Evolutionary conservation across 1,140 invertebrate species (phyloP).

Genomic region (Papilio glaucus): DNA sequence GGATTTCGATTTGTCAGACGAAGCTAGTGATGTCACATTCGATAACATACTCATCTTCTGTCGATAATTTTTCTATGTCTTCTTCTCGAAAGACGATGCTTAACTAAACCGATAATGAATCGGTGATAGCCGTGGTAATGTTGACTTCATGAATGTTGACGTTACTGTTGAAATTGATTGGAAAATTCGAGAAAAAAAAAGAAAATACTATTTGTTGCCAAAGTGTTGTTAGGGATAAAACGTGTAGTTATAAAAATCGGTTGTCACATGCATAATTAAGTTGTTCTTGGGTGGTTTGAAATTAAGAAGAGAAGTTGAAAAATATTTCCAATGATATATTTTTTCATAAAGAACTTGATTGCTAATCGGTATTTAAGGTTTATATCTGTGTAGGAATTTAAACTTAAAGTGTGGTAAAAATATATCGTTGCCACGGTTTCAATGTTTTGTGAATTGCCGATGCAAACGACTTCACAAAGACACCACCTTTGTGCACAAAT

Average conservation of each 20-base stretch:
- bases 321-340: conserved; percentile 84
- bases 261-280: conserved; percentile 82
- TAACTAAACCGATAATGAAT: conserved; percentile 61
- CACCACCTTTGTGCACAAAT: conserved; percentile 27
- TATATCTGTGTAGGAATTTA: conserved; percentile 82
- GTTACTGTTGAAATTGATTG: conserved; percentile 75
- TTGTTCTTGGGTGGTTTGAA: conserved; percentile 80
- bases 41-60: conserved; percentile 52
- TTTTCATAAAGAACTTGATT: conserved; percentile 82
- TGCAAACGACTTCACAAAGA: conserved; percentile 6
- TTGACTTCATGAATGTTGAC: conserved; percentile 73
- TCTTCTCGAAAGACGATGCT: conserved; percentile 71
- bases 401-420: conserved; percentile 79
- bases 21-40: conserved; percentile 47
- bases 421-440: conserved; percentile 65
- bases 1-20: conserved; percentile 49
- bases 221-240: conserved; percentile 82
- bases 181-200: conserved; percentile 54
- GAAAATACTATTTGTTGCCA: conserved; percentile 82
- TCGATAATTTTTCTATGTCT: conserved; percentile 72
- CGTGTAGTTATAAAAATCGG: conserved; percentile 80
- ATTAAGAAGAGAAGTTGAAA: conserved; percentile 80
- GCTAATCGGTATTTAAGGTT: conserved; percentile 81
- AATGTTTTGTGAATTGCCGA: conserved; percentile 30
- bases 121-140: conserved; percentile 64